Evolutionary conservation across 2,113 vertebrate genomes (phyloP), one percentile per base, ranked within the genome.

Genomic region (Hiodon tergisus): DNA sequence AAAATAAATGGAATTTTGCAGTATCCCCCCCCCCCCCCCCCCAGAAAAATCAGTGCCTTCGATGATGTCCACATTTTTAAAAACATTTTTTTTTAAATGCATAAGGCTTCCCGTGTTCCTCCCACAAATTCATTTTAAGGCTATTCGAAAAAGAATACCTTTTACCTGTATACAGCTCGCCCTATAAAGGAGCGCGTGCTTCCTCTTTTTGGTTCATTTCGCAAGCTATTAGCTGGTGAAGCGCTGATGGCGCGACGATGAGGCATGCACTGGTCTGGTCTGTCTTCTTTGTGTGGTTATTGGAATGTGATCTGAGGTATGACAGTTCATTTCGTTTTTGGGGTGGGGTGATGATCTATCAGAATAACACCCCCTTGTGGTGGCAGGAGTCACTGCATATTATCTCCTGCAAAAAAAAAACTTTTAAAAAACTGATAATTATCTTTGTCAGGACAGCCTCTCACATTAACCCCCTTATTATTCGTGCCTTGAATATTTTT

Each of bases 281-380:
- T 81, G 66, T 80, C 78, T 75, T 77, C 69, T 76, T 66, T 6
- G 48, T 46, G 50, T 54, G 72, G 50, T 65, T 65, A 51, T 61
- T 73, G 72, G 60, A 61, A 73, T 17, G 63, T 48, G 63, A 46
- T 48, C 8, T 10, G 31, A 5, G 63, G 31, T 31, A 31, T 9
- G 46, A 60, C 11, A 71, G 55, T 71, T 11, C 31, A 31, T 31
- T 31, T 31, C 31, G 67, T 47, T 69, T n/a, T 46, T 9, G 66
- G 31, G 5, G 65, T 17, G 65, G 46, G 5, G 46, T 13, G 13
- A 8, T 46, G 67, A 0, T 1, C 3, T 54, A 57, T 82, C 17
- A 71, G 63, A 77, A 73, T 78, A 57, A 78, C 83, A 79, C 88
- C 88, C 84, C 83, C 88, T 87, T 87, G 88, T 90, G 89, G 88